Evolutionary conservation across 2,113 vertebrate genomes (phyloP).

Genomic region (Tragelaphus imberbis): DNA sequence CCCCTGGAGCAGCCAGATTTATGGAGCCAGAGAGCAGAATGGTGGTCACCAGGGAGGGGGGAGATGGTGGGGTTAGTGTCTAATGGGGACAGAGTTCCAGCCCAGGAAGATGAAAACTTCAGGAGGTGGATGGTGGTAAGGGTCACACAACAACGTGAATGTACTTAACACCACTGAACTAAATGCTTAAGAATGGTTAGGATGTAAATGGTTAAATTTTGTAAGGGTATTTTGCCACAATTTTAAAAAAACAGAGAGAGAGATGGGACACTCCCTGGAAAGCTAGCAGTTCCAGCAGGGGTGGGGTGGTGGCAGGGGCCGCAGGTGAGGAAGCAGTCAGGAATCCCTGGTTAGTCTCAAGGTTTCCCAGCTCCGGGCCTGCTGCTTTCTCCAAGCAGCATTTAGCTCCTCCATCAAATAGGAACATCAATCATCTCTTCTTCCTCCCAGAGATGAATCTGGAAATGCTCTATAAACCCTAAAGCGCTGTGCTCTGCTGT

Average conservation of each 20-base stretch:
- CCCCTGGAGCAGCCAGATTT: background rate
- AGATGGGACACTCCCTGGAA: background rate
- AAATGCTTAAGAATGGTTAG: background rate
- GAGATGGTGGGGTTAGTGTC: background rate
- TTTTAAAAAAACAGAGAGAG: background rate
- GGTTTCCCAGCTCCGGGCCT: background rate
- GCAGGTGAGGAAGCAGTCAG: too few relatives aligned
- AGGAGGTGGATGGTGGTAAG: background rate
- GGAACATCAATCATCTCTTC: background rate
- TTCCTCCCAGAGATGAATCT: background rate
- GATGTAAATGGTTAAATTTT: background rate
- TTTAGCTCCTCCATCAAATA: background rate
- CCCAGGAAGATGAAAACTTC: background rate
- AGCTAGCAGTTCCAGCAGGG: background rate
- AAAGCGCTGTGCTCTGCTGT: background rate
- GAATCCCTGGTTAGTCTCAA: background rate
- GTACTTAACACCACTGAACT: background rate
- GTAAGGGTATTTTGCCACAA: background rate
- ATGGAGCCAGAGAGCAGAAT: background rate
- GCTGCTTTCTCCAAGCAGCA: background rate
- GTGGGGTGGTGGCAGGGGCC: accelerated
- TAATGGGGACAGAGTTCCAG: background rate
- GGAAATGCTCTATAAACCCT: background rate
- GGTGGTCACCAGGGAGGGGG: too few relatives aligned
- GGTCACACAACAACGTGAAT: accelerated